Evolutionary conservation across 2,888 invertebrate species (phyloP).

Genomic region (Gandaritis pyraliata): DNA sequence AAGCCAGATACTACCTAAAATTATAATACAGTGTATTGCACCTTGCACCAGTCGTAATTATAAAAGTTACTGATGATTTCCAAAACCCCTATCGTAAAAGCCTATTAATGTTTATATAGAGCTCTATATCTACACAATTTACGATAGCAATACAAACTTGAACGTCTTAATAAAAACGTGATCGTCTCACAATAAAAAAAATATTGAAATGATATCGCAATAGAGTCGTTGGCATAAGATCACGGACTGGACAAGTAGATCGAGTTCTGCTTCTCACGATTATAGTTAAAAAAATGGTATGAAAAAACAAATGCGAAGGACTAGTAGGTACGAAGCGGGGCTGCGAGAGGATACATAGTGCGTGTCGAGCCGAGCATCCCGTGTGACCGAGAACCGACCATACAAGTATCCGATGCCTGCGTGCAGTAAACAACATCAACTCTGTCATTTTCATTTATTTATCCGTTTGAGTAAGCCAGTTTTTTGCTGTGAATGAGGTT

Average conservation of each 20-base stretch:
- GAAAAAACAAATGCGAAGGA: slow-evolving; percentile 66
- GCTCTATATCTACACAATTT: slow-evolving; percentile 45
- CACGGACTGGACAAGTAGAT: slow-evolving; percentile 48
- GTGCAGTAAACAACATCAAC: slow-evolving; percentile 41
- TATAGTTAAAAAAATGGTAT: slow-evolving; percentile 62
- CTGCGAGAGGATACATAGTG: slow-evolving; percentile 59
- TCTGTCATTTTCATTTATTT: slow-evolving; percentile 36
- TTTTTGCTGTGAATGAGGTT: slow-evolving; percentile 28
- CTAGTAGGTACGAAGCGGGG: slow-evolving; percentile 41
- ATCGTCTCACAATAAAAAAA: slow-evolving; percentile 55
- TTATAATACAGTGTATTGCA: background rate
- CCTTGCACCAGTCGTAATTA: background rate
- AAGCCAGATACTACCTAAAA: background rate
- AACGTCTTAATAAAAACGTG: slow-evolving; percentile 52
- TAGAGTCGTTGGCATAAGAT: slow-evolving; percentile 46
- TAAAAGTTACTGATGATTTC: slow-evolving; percentile 10
- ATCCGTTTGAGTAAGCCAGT: slow-evolving; percentile 29
- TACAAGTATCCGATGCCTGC: slow-evolving; percentile 43
- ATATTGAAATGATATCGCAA: slow-evolving; percentile 55
- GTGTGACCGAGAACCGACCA: slow-evolving; percentile 66
- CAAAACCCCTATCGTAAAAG: slow-evolving; percentile 39
- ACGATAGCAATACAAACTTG: slow-evolving; percentile 50
- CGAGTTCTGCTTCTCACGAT: slow-evolving; percentile 76
- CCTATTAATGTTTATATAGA: slow-evolving; percentile 44
- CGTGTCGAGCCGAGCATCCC: slow-evolving; percentile 61